Percentiles rank a stretch among this genome's conserved stretches.
Conservation (phyloP, 2,797 vertebrate genomes). For the Epinephelus malabaricus region DNA sequence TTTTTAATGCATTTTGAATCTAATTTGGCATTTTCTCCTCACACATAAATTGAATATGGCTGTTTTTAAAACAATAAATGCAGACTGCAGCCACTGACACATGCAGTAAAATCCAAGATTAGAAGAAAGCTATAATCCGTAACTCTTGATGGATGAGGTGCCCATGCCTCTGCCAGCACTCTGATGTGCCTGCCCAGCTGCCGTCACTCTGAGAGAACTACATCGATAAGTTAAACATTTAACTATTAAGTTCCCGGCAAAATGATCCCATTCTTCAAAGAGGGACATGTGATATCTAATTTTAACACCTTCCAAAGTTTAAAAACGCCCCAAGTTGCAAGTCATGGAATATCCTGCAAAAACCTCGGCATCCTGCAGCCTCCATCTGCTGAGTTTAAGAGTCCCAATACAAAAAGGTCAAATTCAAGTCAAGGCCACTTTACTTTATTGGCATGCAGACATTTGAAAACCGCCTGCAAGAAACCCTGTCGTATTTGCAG, state of each 20-base stretch:
- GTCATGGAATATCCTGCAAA: constrained; percentile 50
- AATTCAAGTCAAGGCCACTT: constrained; percentile 77
- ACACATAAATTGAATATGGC: not conserved
- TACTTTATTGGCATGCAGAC: constrained; percentile 69
- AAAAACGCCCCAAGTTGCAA: constrained; percentile 45
- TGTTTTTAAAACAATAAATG: not conserved
- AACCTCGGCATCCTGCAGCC: constrained; percentile 9
- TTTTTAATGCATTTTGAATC: constrained; percentile 12
- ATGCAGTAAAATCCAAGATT: constrained; percentile 36
- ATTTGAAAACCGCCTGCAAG: constrained; percentile 57
- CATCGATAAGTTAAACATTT: constrained; percentile 67
- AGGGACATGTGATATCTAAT: constrained; percentile 40
- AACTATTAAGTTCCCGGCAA: constrained; percentile 51
- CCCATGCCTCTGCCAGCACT: constrained; percentile 58
- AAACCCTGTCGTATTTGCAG: constrained; percentile 60
- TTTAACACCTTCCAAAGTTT: constrained; percentile 42
- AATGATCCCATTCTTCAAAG: not conserved
- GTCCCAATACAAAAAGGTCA: constrained; percentile 68
- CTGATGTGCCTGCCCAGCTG: constrained; percentile 66
- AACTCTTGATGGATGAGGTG: constrained; percentile 62
- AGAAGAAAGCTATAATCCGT: constrained; percentile 45
- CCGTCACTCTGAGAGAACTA: constrained; percentile 55
- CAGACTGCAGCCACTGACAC: constrained; percentile 41
- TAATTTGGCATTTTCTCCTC: not conserved
- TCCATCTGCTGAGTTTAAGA: constrained; percentile 59